Base-by-base conservation (phyloP, 1,140 invertebrate genomes). In the Spodoptera frugiperda region DNA sequence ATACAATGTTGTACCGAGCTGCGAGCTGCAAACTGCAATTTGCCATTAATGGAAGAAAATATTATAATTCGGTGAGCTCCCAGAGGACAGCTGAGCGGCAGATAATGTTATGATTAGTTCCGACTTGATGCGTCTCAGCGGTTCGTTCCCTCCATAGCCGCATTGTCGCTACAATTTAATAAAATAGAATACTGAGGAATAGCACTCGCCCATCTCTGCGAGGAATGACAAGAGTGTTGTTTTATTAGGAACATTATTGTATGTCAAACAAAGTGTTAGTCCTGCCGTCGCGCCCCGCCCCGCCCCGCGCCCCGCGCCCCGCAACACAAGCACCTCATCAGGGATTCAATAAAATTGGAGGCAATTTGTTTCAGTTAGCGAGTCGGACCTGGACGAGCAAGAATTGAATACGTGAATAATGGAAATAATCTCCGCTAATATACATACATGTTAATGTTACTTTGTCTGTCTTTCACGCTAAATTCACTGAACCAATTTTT, bases 51-150 rank as follows among this genome's bases (percentile, higher is more conserved):
- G 2, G 5, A 59, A 39, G 11, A 17, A 30, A 44, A 61, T 44
- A 15, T 39, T 44, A 61, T 44, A 61, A 44, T 63, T 9, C 12
- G 11, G 6, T 39, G 30, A 10, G 57, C 33, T 33, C 30, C 14
- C 55, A 15, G 14, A 12, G 12, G 14, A 10, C 54, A n/a, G 8
- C 5, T 33, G 11, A 48, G 25, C 2, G 10, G 21, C 21, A 14
- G 14, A 59, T 59, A 4, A 59, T 59, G 15, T 63, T 14, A 33
- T 44, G n/a, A 33, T 63, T 82, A 80, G 77, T 80, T 39, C 6
- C 33, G 33, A 39, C 33, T 2, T 39, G 33, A 10, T 39, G 5
- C 33, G 33, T 39, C 33, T 39, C 33, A 39, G 33, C 8, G 25
- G 2, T 25, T 25, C n/a, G 25, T 25, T n/a, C n/a, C n/a, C 25